Conservation (phyloP, 2,797 vertebrate species). For the Poecilia gillii region DNA sequence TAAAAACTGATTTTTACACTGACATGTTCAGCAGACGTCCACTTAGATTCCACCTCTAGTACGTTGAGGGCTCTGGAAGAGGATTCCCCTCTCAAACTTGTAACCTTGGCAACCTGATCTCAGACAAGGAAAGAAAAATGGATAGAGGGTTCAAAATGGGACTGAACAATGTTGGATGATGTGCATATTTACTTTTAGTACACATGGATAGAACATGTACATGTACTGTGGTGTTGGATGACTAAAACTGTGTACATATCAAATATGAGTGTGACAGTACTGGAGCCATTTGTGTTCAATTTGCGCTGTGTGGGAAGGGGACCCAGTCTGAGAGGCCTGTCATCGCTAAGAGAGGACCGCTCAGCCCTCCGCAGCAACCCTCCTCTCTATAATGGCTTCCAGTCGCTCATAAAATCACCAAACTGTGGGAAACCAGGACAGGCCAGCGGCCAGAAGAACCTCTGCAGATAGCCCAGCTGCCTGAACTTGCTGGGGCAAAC, state of each 20-base stretch:
- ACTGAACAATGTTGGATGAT: neutral
- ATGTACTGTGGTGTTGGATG: slow-evolving; percentile 19
- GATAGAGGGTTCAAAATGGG: neutral
- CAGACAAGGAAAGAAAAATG: neutral
- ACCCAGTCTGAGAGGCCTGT: slow-evolving; percentile 71
- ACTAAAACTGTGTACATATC: slow-evolving; percentile 23
- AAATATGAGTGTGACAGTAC: slow-evolving; percentile 49
- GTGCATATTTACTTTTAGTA: neutral
- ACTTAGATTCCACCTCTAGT: neutral
- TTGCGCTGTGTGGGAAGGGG: slow-evolving; percentile 70
- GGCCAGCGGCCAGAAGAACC: slow-evolving; percentile 52
- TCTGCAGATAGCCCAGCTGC: slow-evolving; percentile 49
- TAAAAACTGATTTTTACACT: too few species aligned
- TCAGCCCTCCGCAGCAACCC: slow-evolving; percentile 60
- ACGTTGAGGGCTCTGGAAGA: neutral
- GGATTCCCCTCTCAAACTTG: neutral
- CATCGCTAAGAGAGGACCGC: slow-evolving; percentile 69
- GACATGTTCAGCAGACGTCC: too few species aligned
- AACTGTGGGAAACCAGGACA: slow-evolving; percentile 76
- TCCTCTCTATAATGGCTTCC: slow-evolving; percentile 85
- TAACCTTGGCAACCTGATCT: neutral
- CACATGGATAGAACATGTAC: slow-evolving; percentile 15
- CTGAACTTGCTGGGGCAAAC: slow-evolving; percentile 3
- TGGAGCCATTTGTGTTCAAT: slow-evolving; percentile 82
- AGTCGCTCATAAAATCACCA: slow-evolving; percentile 81